These are phyloP conservation scores for Acrocephalus scirpaceus DNA, from an alignment of 2,797 vertebrate species.

Conservation along the genomic window DNA sequence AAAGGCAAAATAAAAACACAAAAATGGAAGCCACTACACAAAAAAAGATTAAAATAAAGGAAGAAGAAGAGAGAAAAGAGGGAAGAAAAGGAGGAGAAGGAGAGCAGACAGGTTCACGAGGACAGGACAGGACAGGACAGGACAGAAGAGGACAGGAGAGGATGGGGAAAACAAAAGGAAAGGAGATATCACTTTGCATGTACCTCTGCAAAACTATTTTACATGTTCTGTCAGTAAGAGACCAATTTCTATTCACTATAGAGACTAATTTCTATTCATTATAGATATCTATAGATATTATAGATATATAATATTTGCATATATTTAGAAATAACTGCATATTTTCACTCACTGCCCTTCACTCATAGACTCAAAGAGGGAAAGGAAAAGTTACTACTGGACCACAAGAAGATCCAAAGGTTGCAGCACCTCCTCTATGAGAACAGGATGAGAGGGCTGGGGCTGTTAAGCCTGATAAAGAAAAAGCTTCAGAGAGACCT, in stretches of 20 bases:
- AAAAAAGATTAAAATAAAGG: background rate
- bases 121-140: too few relatives aligned
- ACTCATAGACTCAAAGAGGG: background rate
- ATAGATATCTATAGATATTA: background rate
- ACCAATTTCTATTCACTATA: background rate
- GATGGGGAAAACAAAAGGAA: background rate
- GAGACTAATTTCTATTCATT: too few relatives aligned
- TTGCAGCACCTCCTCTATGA: background rate
- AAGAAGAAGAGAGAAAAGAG: background rate
- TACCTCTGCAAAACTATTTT: background rate
- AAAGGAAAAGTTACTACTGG: background rate
- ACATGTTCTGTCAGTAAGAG: background rate
- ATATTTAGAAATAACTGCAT: background rate
- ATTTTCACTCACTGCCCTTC: background rate
- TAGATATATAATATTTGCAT: background rate
- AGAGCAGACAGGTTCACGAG: accelerated
- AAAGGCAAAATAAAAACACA: background rate
- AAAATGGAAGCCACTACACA: background rate
- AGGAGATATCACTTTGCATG: background rate
- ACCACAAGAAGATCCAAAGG: background rate
- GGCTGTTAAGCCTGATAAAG: background rate
- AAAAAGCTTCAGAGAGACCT: background rate
- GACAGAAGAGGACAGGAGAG: too few relatives aligned
- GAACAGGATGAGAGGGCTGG: background rate
- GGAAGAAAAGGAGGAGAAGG: background rate